Percentiles rank a stretch among this genome's conserved stretches.
Conservation (phyloP, 2,888 invertebrate genomes). For the Allacma fusca region DNA sequence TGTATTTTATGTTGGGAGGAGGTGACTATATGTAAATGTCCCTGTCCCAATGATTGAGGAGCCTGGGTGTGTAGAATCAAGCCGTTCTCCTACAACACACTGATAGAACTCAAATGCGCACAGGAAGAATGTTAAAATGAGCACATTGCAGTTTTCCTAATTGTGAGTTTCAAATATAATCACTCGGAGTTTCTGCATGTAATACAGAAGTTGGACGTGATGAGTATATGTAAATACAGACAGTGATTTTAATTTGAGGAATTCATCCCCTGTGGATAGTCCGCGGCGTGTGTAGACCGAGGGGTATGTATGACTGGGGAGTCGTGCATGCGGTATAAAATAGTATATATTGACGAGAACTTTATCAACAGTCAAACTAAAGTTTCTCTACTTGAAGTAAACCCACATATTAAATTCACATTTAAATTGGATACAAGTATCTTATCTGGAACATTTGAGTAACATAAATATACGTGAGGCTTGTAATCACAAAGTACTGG, state of each 20-base stretch:
- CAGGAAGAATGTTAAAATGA: conserved; percentile 6
- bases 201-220: background rate
- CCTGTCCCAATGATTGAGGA: background rate
- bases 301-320: too few relatives aligned
- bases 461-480: background rate
- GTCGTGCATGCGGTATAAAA: too few relatives aligned
- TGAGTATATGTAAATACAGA: background rate
- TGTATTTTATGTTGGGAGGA: too few relatives aligned
- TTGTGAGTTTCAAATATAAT: background rate
- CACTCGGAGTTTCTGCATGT: background rate
- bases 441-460: background rate
- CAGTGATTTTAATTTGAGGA: background rate
- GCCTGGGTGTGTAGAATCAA: background rate
- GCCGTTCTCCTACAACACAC: background rate
- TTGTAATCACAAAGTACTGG: background rate
- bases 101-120: background rate
- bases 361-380: conserved; percentile 1
- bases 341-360: background rate
- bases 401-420: background rate
- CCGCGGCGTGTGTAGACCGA: too few relatives aligned
- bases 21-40: background rate
- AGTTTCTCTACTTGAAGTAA: background rate
- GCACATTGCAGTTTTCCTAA: conserved; percentile 12
- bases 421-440: conserved; percentile 1
- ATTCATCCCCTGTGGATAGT: background rate